phyloP scores from a whole-genome alignment of 1,140 invertebrate species.

The Chrysomallon squamiferum region DNA sequence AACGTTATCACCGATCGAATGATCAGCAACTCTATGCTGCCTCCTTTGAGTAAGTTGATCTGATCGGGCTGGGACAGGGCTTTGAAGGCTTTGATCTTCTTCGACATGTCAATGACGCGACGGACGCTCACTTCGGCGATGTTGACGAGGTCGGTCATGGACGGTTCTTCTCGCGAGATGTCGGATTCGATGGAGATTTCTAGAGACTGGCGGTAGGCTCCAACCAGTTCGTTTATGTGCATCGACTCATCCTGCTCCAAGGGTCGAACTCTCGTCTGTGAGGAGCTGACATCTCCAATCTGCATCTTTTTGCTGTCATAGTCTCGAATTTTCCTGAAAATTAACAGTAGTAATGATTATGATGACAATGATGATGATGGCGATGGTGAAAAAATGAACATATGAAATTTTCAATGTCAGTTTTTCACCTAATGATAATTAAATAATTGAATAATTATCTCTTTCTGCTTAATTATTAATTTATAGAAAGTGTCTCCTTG shows the following conservation, averaged over 20 bases:
- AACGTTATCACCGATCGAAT: constrained; percentile 63
- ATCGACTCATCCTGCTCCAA: constrained; percentile 53
- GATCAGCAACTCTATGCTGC: constrained; percentile 67
- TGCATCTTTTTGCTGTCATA: constrained; percentile 47
- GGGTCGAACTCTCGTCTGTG: constrained; percentile 40
- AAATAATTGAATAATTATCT: too few species aligned
- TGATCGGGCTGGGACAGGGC: constrained; percentile 63
- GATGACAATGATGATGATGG: constrained; percentile 2
- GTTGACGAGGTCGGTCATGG: constrained; percentile 61
- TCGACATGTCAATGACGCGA: constrained; percentile 64
- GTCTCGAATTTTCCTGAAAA: constrained; percentile 55
- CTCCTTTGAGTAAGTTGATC: constrained; percentile 64
- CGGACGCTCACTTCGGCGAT: constrained; percentile 63
- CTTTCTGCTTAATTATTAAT: too few species aligned
- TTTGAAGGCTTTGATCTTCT: constrained; percentile 64
- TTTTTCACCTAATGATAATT: background rate
- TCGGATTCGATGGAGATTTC: constrained; percentile 56
- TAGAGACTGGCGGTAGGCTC: constrained; percentile 58
- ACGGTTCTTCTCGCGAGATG: constrained; percentile 48
- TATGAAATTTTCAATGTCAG: too few species aligned
- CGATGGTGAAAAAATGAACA: too few species aligned
- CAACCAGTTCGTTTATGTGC: constrained; percentile 56
- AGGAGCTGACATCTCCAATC: constrained; percentile 50
- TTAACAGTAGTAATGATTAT: too few species aligned
- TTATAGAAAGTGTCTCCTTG: too few species aligned